Evolutionary conservation across 2,888 invertebrate species (phyloP), one percentile per base, ranked within the genome.

Genomic region (Ischnura elegans): DNA sequence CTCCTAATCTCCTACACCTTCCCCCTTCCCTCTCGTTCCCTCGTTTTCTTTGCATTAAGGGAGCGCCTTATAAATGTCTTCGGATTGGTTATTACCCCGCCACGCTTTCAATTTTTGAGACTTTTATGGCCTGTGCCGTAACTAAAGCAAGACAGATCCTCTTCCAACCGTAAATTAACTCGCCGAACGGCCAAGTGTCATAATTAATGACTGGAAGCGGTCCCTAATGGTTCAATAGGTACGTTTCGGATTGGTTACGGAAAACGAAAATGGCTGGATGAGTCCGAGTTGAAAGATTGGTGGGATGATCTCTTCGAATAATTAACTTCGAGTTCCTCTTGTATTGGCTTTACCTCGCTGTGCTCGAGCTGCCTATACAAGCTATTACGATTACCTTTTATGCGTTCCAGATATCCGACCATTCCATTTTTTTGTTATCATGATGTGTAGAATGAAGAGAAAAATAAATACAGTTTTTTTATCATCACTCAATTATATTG

Each of bases 111-210:
- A 61, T n/a, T 61, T 76, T 76, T 76, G 61, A n/a, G 43, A 66
- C 43, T 66, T 87, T 90, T 90, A 90, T 61, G 43, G 47, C 90
- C 90, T 90, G n/a, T n/a, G 61, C 66, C 90, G 90, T 90, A 90
- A 66, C 90, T 43, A 43, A 90, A 90, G 42, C 45, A 61, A 61
- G 90, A 87, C n/a, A 61, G 61, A 76, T 76, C 36, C 36, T 76
- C 25, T n/a, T 36, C 13, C 29, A 13, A 16, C 29, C 21, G 76
- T 76, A 76, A 76, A 76, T 36, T 36, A 76, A 36, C 76, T 76
- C 13, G 36, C 25, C 36, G 76, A 36, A 29, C 16, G 36, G 76
- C 36, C 36, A 36, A 36, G 36, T 76, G 36, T 29, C 36, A 76
- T 76, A 76, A 76, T 76, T 36, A 76, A 76, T 76, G 76, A 36